These are phyloP conservation scores for Amazonetta brasiliensis DNA, from an alignment of 2,797 vertebrate species.

Conservation along the genomic window DNA sequence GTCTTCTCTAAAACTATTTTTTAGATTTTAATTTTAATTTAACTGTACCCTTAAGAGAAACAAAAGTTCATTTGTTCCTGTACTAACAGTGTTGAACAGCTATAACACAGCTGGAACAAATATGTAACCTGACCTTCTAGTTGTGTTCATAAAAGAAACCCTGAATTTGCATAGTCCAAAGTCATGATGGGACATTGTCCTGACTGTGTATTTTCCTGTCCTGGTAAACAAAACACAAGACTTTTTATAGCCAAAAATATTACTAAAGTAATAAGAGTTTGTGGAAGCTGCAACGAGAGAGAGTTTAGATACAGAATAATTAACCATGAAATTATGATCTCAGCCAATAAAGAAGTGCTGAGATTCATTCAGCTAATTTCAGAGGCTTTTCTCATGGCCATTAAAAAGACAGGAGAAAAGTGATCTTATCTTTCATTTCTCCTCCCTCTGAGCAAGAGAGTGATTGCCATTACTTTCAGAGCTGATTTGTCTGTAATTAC, in stretches of 20 bases:
- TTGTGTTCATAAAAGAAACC: neutral
- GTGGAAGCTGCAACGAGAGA: neutral
- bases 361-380: constrained; percentile 58
- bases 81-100: neutral
- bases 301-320: constrained; percentile 40
- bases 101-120: neutral
- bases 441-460: constrained; percentile 6
- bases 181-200: neutral
- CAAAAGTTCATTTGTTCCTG: neutral
- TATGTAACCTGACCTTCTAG: neutral
- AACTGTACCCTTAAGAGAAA: constrained; percentile 5
- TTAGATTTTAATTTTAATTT: constrained; percentile 4
- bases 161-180: neutral
- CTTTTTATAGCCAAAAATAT: neutral
- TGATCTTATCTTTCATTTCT: neutral
- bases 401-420: constrained; percentile 49
- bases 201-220: neutral
- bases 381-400: constrained; percentile 10
- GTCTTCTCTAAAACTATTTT: rapidly evolving
- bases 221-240: neutral
- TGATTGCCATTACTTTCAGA: constrained; percentile 4
- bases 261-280: neutral
- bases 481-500: neutral
- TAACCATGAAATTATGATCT: constrained; percentile 51
- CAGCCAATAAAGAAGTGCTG: constrained; percentile 33